Evolutionary conservation across 37 sponge, comb jelly and placozoan species (phyloP), one percentile per base, ranked within the genome.

Genomic region (Lycopodina hypogea): DNA sequence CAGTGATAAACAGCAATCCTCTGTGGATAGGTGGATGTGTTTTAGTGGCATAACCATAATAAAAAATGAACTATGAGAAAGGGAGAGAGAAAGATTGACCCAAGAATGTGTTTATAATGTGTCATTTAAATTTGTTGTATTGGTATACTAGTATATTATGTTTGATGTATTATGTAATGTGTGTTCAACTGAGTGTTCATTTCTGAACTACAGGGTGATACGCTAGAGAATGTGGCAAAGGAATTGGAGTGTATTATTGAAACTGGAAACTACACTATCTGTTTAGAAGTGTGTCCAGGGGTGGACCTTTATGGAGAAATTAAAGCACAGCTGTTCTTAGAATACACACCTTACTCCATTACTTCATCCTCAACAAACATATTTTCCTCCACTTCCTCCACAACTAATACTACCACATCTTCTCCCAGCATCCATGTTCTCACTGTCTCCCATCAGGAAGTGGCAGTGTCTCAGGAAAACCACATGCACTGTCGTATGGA

Each of bases 161-260:
- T n/a, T n/a, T n/a, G n/a, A n/a, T n/a, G n/a, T n/a, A n/a, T n/a
- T n/a, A n/a, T n/a, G n/a, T n/a, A n/a, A n/a, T n/a, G n/a, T n/a
- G n/a, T n/a, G 34, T 62, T 77, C n/a, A 38, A n/a, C 3, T 28
- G 28, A 36, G 57, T 56, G 56, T 58, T 58, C 26, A 58, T 18
- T 14, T 21, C 26, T 8, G 59, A 60, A 60, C 24, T 65, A 80
- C 58, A 91, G 88, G 91, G 93, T n/a, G 96, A 95, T 53, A 92
- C 93, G 1, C 82, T 92, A n/a, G 81, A 95, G 66, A 92, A 82
- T 51, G 93, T 95, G 22, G 79, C 93, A 24, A 83, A 80, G 28
- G 93, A 95, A 12, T 76, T 95, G 34, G 89, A 89, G 12, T 39
- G 59, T 51, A 85, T 95, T 50, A 67, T 95, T 28, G 36, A 68